A percentile compares a stretch with the other conserved stretches of the same genome.
Conservation (phyloP, 2,113 vertebrate genomes). For the Hoplias malabaricus region DNA sequence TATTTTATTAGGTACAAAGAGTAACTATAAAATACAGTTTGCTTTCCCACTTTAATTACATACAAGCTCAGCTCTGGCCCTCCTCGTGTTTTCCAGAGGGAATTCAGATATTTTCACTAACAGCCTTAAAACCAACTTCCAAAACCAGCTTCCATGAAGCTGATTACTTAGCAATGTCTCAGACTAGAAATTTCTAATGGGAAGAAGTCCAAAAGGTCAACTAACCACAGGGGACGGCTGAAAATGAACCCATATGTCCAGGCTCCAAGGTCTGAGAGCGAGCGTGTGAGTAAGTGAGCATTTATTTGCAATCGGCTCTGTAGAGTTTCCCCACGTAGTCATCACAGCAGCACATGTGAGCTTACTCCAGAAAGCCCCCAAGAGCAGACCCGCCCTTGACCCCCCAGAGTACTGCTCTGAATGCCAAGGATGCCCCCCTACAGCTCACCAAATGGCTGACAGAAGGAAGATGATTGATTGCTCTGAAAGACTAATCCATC, state of each 20-base stretch:
- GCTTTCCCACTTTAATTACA: not conserved
- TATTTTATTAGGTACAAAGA: not conserved
- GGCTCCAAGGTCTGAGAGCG: not conserved
- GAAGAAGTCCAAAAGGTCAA: not conserved
- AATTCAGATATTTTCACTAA: not conserved
- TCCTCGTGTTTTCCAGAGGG: not conserved
- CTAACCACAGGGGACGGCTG: not conserved
- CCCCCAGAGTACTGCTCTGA: not conserved
- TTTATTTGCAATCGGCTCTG: constrained; percentile 13
- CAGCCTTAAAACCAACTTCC: not conserved
- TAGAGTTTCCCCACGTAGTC: not conserved
- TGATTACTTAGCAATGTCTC: constrained; percentile 1
- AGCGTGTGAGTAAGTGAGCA: not conserved
- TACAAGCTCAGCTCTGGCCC: not conserved
- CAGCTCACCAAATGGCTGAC: constrained; percentile 36
- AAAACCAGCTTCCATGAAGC: not conserved
- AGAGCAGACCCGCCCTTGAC: constrained; percentile 8
- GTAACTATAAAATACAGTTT: not conserved
- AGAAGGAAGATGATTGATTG: constrained; percentile 46
- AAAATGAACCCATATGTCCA: constrained; percentile 25
- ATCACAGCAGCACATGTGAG: constrained; percentile 12
- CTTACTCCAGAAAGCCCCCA: not conserved
- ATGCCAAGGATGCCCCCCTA: constrained; percentile 30
- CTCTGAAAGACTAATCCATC: constrained; percentile 30
- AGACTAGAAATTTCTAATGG: not conserved